Conservation (phyloP, 2,113 vertebrate genomes). For the Gnathonemus longibarbis region DNA sequence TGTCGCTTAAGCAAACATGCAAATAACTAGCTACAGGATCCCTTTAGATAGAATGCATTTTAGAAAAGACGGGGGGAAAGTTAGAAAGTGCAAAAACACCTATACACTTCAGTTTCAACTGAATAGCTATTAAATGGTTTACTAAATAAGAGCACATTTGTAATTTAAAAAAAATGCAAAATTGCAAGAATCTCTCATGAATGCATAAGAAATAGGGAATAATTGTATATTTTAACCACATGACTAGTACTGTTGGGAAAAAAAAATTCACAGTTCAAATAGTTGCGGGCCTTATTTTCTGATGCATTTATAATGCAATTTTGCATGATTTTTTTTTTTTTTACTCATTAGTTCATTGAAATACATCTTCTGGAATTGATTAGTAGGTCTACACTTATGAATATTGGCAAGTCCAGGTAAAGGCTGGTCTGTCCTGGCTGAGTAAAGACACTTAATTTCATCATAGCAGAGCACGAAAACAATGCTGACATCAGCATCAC, state of each 20-base stretch:
- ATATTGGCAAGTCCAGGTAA: background rate
- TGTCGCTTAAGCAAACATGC: slow-evolving; percentile 30
- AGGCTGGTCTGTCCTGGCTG: background rate
- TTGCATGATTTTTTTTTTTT: background rate
- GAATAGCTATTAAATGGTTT: slow-evolving; percentile 35
- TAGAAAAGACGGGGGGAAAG: slow-evolving; percentile 36
- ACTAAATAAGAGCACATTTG: slow-evolving; percentile 38
- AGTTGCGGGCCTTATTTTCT: slow-evolving; percentile 18
- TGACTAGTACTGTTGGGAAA: background rate
- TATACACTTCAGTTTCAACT: slow-evolving; percentile 39
- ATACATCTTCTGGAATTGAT: slow-evolving; percentile 2
- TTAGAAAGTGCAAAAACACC: slow-evolving; percentile 38
- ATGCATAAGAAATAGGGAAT: slow-evolving; percentile 39
- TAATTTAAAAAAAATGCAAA: slow-evolving; percentile 28
- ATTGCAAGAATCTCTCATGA: slow-evolving; percentile 29
- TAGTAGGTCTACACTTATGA: background rate
- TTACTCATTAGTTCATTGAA: slow-evolving; percentile 11
- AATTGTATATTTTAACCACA: slow-evolving; percentile 18
- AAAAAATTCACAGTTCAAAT: slow-evolving; percentile 26
- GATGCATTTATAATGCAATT: slow-evolving; percentile 22
- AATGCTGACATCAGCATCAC: background rate
- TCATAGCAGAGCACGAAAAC: background rate
- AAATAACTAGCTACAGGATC: slow-evolving; percentile 25
- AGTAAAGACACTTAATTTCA: background rate
- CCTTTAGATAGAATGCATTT: slow-evolving; percentile 19